Base-by-base conservation (phyloP, 2,113 vertebrate species). In the Rhynchopsitta pachyrhyncha region DNA sequence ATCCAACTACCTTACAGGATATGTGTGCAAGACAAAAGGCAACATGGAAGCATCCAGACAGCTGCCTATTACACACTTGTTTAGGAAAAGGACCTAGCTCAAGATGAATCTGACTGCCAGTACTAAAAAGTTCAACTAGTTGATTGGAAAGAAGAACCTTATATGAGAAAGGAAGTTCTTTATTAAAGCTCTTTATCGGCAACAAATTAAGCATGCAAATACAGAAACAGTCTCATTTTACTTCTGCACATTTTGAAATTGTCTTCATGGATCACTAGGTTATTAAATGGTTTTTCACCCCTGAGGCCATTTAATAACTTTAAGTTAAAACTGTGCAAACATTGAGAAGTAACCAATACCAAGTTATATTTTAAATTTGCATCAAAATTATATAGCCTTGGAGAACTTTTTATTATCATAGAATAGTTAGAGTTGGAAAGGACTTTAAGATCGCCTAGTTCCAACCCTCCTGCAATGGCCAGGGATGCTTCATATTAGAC, bases 261-360 rank as follows among this genome's bases (percentile, higher is more conserved):
- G 37, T 95, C 88, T 97, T 96, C 90, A 94, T 89, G 90, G 92
- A 96, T 97, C 95, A 93, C 85, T 95, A 94, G 68, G 59, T 88
- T 96, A 91, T 93, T 96, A 97, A 97, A 96, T 96, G 86, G 70
- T 71, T 92, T 97, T 96, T 97, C 90, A 97, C 55, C 75, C 89
- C 66, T 62, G 76, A 97, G 87, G 93, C 82, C 70, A 85, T 66
- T 59, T 59, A 59, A n/a, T 14, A 59, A 86, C 55, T 96, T 93
- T 77, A 97, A 97, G 96, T 97, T 95, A 96, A 92, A 96, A 88
- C 47, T 93, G 50, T 81, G n/a, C 82, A 81, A 93, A 47, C 33
- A 95, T 87, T 97, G 74, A 98, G 85, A 90, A 96, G 86, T 83
- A 96, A 97, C 74, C 31, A 42, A 78, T 92, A 97, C 83, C n/a